Conservation (phyloP, 2,797 vertebrate species). For the Sebastes steindachneri region DNA sequence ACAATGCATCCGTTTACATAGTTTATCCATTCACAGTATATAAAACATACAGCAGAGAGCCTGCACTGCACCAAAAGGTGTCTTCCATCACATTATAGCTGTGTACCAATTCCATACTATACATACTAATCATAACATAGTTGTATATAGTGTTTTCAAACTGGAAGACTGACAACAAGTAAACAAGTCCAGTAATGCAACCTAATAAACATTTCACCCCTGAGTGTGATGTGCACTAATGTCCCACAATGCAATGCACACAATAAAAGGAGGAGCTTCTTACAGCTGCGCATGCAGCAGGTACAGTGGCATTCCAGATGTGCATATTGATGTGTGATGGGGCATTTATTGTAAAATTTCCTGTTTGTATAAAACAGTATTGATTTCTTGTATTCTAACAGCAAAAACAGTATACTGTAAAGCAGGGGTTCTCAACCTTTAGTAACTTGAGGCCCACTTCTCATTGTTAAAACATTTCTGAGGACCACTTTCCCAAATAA, state of each 20-base stretch:
- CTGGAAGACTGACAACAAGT: background rate
- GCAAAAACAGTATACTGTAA: background rate
- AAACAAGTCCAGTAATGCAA: background rate
- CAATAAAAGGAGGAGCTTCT: background rate
- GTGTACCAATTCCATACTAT: too few relatives aligned
- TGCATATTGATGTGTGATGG: background rate
- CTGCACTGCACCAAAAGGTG: background rate
- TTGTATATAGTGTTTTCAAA: background rate
- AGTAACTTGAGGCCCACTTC: too few relatives aligned
- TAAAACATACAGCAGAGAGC: background rate
- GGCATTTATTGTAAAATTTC: background rate
- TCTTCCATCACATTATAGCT: background rate
- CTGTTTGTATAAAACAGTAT: background rate
- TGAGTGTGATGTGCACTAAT: background rate
- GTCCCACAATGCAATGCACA: background rate
- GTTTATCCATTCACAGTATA: background rate
- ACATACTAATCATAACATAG: background rate
- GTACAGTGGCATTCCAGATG: background rate
- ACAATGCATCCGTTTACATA: too few relatives aligned
- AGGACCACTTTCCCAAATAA: too few relatives aligned
- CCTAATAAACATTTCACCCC: background rate
- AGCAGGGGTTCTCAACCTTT: too few relatives aligned
- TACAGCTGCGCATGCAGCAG: background rate
- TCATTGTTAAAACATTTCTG: too few relatives aligned
- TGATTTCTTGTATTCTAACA: background rate